Evolutionary conservation across 1,140 invertebrate species (phyloP).

Genomic region (Dinoponera quadriceps): DNA sequence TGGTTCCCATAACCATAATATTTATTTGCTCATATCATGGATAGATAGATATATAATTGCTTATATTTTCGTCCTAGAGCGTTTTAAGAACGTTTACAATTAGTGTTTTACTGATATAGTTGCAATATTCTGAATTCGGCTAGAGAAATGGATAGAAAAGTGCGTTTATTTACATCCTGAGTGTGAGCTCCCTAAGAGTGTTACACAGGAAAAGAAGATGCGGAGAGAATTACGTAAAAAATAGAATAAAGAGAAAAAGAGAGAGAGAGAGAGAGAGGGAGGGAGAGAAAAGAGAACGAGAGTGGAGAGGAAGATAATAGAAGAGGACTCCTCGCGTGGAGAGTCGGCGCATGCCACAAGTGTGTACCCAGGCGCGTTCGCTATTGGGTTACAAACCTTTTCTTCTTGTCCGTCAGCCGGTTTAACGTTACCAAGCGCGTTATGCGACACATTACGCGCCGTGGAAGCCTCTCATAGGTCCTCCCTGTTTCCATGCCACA

Average conservation of each 20-base stretch:
- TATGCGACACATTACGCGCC: slow-evolving; percentile 65
- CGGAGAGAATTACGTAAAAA: too few species aligned
- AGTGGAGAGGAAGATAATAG: slow-evolving; percentile 11
- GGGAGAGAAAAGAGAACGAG: not conserved
- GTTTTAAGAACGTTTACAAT: too few species aligned
- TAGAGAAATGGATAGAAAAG: too few species aligned
- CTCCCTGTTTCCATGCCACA: slow-evolving; percentile 56
- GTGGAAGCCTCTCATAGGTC: slow-evolving; percentile 68
- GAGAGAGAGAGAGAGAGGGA: slow-evolving; percentile 4
- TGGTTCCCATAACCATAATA: too few species aligned
- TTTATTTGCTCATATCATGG: too few species aligned
- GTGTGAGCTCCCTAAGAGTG: too few species aligned
- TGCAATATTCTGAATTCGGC: too few species aligned
- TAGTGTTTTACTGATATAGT: too few species aligned
- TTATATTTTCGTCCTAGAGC: too few species aligned
- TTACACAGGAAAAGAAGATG: too few species aligned
- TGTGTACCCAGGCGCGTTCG: slow-evolving; percentile 76
- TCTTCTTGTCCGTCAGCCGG: slow-evolving; percentile 61
- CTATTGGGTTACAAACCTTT: slow-evolving; percentile 80
- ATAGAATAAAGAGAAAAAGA: not conserved
- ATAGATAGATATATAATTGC: too few species aligned
- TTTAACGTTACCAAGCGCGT: slow-evolving; percentile 76
- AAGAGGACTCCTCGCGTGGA: slow-evolving; percentile 40
- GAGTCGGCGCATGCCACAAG: slow-evolving; percentile 82
- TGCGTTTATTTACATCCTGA: too few species aligned